Conservation (phyloP, 2,113 vertebrate species). For the Arenaria interpres region DNA sequence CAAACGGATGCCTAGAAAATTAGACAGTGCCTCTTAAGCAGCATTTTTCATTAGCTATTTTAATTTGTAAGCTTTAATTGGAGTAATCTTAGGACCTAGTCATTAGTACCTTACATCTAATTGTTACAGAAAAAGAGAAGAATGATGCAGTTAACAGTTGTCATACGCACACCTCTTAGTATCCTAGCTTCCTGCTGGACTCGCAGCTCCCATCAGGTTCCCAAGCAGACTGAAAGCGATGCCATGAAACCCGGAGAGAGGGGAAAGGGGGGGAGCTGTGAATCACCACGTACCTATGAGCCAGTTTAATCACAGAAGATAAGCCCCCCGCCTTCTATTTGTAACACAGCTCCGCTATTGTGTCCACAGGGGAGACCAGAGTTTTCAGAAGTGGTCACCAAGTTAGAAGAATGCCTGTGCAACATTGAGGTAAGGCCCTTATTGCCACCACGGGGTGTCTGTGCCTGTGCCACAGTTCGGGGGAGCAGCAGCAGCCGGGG, state of each 20-base stretch:
- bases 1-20: background rate
- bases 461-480: rapidly evolving
- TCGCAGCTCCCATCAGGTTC: background rate
- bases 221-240: background rate
- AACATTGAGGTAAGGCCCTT: slow-evolving; percentile 85
- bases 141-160: background rate
- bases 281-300: rapidly evolving
- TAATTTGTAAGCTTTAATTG: background rate
- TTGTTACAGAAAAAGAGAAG: background rate
- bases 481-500: background rate
- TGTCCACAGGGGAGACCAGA: slow-evolving; percentile 87
- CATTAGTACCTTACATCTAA: background rate
- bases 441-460: background rate
- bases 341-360: background rate
- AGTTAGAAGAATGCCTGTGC: slow-evolving; percentile 91
- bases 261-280: background rate
- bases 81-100: background rate
- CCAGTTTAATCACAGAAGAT: background rate
- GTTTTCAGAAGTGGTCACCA: slow-evolving; percentile 91
- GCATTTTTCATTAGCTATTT: background rate
- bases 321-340: background rate
- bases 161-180: rapidly evolving
- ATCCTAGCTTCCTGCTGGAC: background rate
- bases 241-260: background rate
- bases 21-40: background rate